phyloP scores from a whole-genome alignment of 2,888 invertebrate genomes.

The Drosophila atripex region DNA sequence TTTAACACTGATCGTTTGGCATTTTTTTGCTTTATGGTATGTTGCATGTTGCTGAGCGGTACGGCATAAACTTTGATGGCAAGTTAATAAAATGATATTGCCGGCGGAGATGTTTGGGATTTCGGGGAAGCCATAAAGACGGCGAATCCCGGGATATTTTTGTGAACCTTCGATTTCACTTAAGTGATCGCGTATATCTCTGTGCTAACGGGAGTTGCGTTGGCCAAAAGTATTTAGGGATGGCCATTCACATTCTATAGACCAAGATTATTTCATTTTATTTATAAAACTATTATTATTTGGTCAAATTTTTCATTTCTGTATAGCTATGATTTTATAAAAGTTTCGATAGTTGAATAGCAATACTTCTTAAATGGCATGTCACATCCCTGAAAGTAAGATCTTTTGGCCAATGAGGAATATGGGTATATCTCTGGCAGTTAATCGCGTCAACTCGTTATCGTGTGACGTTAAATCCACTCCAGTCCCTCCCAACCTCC shows the following conservation, averaged over 20 bases:
- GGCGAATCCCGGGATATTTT: neutral
- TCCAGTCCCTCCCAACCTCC: slow-evolving; percentile 33
- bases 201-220: neutral
- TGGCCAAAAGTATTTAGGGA: neutral
- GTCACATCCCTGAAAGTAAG: slow-evolving; percentile 41
- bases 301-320: neutral
- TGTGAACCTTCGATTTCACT: slow-evolving; percentile 24
- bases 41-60: neutral
- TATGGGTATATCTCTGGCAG: slow-evolving; percentile 50
- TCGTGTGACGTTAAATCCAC: slow-evolving; percentile 62
- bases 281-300: neutral
- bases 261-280: neutral
- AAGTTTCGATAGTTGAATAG: neutral
- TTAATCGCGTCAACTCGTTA: slow-evolving; percentile 73
- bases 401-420: slow-evolving; percentile 18
- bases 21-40: slow-evolving; percentile 45
- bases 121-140: slow-evolving; percentile 34
- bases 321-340: neutral
- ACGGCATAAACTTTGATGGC: slow-evolving; percentile 59
- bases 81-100: slow-evolving; percentile 69
- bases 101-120: slow-evolving; percentile 41
- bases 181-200: neutral
- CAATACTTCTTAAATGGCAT: neutral
- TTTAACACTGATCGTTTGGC: slow-evolving; percentile 65
- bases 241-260: neutral